phyloP scores from a whole-genome alignment of 2,888 invertebrate genomes.

The Linnaemya tessellans region DNA sequence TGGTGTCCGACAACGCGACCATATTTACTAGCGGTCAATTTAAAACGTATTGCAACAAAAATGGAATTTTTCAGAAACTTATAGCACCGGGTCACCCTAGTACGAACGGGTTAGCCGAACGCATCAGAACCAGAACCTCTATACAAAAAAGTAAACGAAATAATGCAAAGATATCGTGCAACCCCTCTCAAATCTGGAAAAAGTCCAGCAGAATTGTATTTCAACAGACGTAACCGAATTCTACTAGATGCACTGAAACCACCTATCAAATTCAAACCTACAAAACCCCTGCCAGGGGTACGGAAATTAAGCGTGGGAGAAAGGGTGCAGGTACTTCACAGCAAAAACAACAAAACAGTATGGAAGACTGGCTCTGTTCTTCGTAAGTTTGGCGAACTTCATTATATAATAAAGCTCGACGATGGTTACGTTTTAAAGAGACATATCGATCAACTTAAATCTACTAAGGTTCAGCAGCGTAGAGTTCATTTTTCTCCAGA shows the following conservation, averaged over 20 bases:
- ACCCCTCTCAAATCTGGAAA: slow-evolving; percentile 54
- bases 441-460: slow-evolving; percentile 45
- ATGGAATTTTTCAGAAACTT: slow-evolving; percentile 30
- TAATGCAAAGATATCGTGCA: slow-evolving; percentile 50
- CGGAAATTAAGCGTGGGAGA: slow-evolving; percentile 55
- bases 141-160: slow-evolving; percentile 18
- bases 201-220: slow-evolving; percentile 60
- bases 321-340: slow-evolving; percentile 47
- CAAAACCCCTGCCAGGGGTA: slow-evolving; percentile 10
- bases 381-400: slow-evolving; percentile 19
- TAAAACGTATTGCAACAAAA: background rate
- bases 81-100: slow-evolving; percentile 46
- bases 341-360: slow-evolving; percentile 39
- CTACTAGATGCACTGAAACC: background rate
- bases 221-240: slow-evolving; percentile 48
- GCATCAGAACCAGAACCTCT: background rate
- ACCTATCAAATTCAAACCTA: background rate
- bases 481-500: too few species aligned
- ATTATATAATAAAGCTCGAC: slow-evolving; percentile 47
- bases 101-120: slow-evolving; percentile 7
- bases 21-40: slow-evolving; percentile 38
- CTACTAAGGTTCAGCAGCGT: background rate
- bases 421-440: slow-evolving; percentile 51
- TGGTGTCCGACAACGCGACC: slow-evolving; percentile 48
- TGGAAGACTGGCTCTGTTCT: slow-evolving; percentile 74